Evolutionary conservation across 2,113 vertebrate genomes (phyloP), one percentile per base, ranked within the genome.

Genomic region (Gymnorhina tibicen): DNA sequence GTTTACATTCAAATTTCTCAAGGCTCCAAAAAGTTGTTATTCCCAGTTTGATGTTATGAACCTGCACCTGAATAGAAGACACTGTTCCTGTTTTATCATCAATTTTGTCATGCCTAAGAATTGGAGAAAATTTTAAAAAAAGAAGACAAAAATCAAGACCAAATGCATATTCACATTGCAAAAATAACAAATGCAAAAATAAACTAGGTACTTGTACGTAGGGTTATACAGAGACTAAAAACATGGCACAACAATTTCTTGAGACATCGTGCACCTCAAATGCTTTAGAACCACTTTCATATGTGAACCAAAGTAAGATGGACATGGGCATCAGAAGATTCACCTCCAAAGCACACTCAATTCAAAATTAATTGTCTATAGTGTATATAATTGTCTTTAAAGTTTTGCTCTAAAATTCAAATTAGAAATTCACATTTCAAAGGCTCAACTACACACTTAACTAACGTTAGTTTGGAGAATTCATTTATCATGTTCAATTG

Each of bases 1-100:
- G 97, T 91, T 99, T 99, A 96, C 98, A 98, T 75, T 99, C 99
- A 97, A 99, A 99, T 95, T 99, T 99, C 64, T 99, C 99, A 69
- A 99, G 89, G 91, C 97, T 99, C 99, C 99, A 99, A 93, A 99
- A 98, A 13, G 99, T 99, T 55, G 98, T 97, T 93, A 99, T 99
- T 58, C 99, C 98, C 87, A 99, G 97, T 83, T 98, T 98, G 89
- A 98, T 96, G 92, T 99, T 99, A 92, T 98, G 98, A 96, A 99
- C 99, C 42, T 98, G 98, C 44, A 99, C 98, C 85, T 98, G 98
- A 42, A 98, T 53, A 66, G 88, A 97, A 91, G 92, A 83, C 7
- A 78, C 95, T 59, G 72, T 20, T 85, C 85, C 62, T 32, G 96
- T 95, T 85, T 97, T 97, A 72, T 89, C 92, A 47, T 98, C 97